Evolutionary conservation across 2,113 vertebrate species (phyloP).

Genomic region (Sphyrna mokarran): DNA sequence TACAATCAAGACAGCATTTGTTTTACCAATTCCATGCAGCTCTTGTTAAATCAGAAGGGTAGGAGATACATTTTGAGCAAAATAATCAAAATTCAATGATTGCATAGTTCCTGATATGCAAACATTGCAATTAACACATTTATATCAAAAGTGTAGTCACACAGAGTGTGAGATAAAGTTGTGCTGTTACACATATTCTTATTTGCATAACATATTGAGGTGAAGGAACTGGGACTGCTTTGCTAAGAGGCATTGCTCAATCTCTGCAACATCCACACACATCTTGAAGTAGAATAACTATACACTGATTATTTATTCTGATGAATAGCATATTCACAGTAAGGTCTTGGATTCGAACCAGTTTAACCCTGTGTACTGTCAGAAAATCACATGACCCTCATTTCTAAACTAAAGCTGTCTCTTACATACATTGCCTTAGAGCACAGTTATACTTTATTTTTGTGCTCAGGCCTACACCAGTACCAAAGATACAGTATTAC

Average conservation of each 20-base stretch:
- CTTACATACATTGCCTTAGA: background rate
- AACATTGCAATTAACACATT: background rate
- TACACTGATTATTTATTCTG: background rate
- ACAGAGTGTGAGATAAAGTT: background rate
- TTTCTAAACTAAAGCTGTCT: background rate
- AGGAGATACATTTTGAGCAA: background rate
- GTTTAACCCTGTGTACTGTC: background rate
- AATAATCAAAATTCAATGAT: background rate
- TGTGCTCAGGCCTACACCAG: background rate
- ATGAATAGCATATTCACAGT: background rate
- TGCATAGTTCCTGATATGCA: background rate
- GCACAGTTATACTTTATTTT: background rate
- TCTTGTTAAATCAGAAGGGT: background rate
- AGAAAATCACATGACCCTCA: background rate
- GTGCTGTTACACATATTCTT: background rate
- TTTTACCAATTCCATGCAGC: background rate
- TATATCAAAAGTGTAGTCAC: background rate
- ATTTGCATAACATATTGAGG: background rate
- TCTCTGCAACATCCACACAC: background rate
- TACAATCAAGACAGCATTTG: background rate
- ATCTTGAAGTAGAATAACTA: background rate
- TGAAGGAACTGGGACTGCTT: background rate
- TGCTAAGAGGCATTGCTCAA: background rate
- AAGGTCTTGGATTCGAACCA: background rate
- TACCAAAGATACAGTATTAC: background rate